These are phyloP conservation scores for Plecturocebus donacophilus DNA, from an alignment of 2,113 vertebrate genomes.

Conservation along the genomic window DNA sequence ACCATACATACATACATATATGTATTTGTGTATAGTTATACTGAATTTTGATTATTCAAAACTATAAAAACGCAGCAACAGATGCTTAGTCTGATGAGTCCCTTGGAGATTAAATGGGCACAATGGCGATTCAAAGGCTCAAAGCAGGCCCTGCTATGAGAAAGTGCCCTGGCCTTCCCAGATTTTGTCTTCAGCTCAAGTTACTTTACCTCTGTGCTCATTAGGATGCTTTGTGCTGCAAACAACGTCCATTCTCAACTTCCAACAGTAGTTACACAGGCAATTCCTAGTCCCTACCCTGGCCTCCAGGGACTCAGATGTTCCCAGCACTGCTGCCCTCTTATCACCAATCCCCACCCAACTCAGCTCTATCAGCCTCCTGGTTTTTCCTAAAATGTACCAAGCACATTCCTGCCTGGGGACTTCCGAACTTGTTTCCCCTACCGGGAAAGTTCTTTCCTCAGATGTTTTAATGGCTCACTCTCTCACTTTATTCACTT, in stretches of 20 bases:
- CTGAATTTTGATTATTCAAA: background rate
- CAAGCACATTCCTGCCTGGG: background rate
- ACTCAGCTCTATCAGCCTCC: background rate
- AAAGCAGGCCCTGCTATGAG: background rate
- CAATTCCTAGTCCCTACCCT: background rate
- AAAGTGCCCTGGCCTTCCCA: background rate
- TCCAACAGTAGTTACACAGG: background rate
- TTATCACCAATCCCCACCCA: background rate
- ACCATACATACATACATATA: background rate
- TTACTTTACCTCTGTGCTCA: background rate
- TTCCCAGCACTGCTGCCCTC: background rate
- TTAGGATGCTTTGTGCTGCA: background rate
- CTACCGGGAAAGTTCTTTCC: background rate
- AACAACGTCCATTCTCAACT: background rate
- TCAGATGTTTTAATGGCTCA: background rate
- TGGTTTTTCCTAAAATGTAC: background rate
- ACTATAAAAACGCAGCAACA: background rate
- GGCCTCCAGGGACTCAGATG: too few relatives aligned
- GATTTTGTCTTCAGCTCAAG: background rate
- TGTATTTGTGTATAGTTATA: background rate
- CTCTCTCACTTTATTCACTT: background rate
- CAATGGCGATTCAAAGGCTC: background rate
- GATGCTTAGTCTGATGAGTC: background rate
- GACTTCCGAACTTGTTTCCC: background rate
- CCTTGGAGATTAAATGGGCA: background rate